Evolutionary conservation across 64 coral and sea anemone genomes (phyloP).

Genomic region (Exaiptasia diaphana): DNA sequence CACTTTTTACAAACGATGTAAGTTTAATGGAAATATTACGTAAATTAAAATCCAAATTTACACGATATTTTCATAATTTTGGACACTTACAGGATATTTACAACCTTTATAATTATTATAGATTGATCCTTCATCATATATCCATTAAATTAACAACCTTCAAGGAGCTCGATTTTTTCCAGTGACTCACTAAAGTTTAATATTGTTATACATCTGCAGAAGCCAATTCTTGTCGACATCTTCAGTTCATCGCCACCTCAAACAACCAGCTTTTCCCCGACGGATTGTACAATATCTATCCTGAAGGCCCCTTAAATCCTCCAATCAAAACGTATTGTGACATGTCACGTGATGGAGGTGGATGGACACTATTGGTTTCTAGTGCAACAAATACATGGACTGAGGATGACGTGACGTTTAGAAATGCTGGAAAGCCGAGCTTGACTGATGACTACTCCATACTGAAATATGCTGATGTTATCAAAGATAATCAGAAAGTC

Average conservation of each 20-base stretch:
- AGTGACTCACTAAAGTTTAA: too few relatives aligned
- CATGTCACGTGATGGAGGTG: slow-evolving; percentile 89
- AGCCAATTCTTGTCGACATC: slow-evolving; percentile 60
- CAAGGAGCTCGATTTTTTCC: too few relatives aligned
- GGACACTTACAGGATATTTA: too few relatives aligned
- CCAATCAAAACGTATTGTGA: slow-evolving; percentile 61
- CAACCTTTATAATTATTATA: too few relatives aligned
- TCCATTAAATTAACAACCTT: too few relatives aligned
- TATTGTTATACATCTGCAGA: too few relatives aligned
- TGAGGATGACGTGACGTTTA: slow-evolving; percentile 36
- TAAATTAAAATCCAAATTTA: background rate
- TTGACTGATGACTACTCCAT: slow-evolving; percentile 65
- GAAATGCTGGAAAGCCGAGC: slow-evolving; percentile 19
- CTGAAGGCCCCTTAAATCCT: background rate
- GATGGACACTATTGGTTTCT: slow-evolving; percentile 84
- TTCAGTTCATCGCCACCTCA: slow-evolving; percentile 28
- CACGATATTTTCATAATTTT: too few relatives aligned
- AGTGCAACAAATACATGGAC: slow-evolving; percentile 79
- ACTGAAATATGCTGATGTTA: slow-evolving; percentile 54
- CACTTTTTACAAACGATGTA: too few relatives aligned
- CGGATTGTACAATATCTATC: slow-evolving; percentile 67
- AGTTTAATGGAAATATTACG: too few relatives aligned
- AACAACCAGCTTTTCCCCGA: slow-evolving; percentile 36
- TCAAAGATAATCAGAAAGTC: slow-evolving; percentile 65
- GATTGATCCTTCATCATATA: too few relatives aligned